Evolutionary conservation across 2,113 vertebrate genomes (phyloP).

Genomic region (Ursus arctos): DNA sequence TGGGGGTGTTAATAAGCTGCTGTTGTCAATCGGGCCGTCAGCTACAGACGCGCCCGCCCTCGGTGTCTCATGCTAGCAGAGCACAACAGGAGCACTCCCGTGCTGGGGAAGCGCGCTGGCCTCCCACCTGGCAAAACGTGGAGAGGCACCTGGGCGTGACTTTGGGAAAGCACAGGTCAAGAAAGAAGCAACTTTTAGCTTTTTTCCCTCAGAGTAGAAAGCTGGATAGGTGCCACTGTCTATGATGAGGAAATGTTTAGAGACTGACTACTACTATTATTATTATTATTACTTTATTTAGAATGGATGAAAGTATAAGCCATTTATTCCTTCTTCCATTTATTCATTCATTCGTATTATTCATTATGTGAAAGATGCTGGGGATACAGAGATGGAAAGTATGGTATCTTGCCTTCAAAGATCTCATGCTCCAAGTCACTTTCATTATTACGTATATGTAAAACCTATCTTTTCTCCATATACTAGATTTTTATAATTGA

Average conservation of each 20-base stretch:
- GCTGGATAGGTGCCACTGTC: background rate
- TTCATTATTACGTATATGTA: background rate
- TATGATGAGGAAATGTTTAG: background rate
- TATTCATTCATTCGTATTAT: background rate
- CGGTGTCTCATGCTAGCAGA: conserved; percentile 44
- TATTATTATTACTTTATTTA: background rate
- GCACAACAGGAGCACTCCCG: rapidly evolving
- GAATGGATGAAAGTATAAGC: background rate
- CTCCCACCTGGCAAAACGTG: conserved; percentile 56
- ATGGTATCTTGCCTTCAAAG: background rate
- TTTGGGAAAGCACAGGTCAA: conserved; percentile 65
- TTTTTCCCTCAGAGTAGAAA: background rate
- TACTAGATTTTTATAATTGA: background rate
- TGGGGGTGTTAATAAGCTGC: conserved; percentile 66
- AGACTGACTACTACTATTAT: background rate
- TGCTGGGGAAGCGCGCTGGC: conserved; percentile 40
- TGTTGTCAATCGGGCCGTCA: conserved; percentile 52
- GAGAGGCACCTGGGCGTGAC: conserved; percentile 10
- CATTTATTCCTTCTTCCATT: background rate
- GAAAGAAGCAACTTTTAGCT: conserved; percentile 62
- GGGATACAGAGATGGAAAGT: background rate
- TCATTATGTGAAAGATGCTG: background rate
- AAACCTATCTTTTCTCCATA: background rate
- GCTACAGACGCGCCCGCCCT: conserved; percentile 25
- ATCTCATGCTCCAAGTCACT: background rate